Percentiles rank a stretch among this genome's conserved stretches.
phyloP scores from a whole-genome alignment of 1,140 invertebrate species.

The Ooceraea biroi region DNA sequence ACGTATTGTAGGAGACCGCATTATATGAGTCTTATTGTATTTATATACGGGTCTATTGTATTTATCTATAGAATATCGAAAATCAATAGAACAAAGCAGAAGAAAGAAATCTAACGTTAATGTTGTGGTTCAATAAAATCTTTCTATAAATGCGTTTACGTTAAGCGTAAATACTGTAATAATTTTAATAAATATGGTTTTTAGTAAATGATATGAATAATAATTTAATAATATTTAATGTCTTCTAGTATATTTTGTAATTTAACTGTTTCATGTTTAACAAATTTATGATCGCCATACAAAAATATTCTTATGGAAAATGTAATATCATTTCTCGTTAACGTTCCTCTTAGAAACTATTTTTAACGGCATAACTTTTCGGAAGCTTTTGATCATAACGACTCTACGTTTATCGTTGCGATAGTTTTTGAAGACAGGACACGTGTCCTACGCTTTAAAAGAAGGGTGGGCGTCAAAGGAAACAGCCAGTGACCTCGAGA shows the following conservation, averaged over 20 bases:
- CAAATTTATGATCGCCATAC: no score
- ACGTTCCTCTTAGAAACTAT: not conserved
- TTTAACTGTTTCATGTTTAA: no score
- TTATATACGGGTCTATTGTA: no score
- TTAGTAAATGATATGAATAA: not conserved
- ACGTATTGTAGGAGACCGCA: no score
- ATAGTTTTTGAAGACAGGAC: slow-evolving; percentile 67
- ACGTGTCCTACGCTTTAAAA: slow-evolving; percentile 55
- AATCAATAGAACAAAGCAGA: no score
- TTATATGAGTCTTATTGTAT: no score
- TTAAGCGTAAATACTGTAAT: no score
- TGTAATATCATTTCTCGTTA: not conserved
- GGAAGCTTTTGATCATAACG: slow-evolving; percentile 18
- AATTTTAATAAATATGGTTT: no score
- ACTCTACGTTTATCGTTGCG: slow-evolving; percentile 8
- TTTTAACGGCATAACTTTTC: slow-evolving; percentile 7
- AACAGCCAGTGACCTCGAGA: slow-evolving; percentile 83
- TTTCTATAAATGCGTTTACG: no score
- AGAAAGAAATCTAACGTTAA: no score
- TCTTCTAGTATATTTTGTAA: not conserved
- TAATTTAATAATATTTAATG: not conserved
- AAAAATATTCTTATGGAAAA: not conserved
- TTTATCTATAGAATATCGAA: no score
- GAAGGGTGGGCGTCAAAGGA: slow-evolving; percentile 82
- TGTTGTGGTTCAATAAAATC: no score